Evolutionary conservation across 2,113 vertebrate genomes (phyloP).

Genomic region (Notothenia coriiceps): DNA sequence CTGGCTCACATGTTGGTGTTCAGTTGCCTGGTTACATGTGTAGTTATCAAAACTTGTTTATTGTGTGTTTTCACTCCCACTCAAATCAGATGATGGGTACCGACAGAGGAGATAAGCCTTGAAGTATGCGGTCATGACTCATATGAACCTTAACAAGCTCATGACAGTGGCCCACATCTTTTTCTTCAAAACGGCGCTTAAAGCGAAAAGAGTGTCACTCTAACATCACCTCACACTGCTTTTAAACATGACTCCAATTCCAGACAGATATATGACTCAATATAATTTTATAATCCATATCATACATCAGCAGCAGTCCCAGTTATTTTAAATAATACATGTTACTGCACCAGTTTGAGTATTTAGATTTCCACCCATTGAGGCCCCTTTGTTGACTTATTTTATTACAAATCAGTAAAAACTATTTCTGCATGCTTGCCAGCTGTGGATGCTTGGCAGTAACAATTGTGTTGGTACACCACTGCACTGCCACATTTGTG

Average conservation of each 20-base stretch:
- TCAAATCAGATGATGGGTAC: conserved; percentile 21
- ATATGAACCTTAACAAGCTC: conserved; percentile 24
- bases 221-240: neutral
- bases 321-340: neutral
- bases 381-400: conserved; percentile 26
- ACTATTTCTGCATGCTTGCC: conserved; percentile 20
- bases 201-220: neutral
- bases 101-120: conserved; percentile 15
- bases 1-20: conserved; percentile 38
- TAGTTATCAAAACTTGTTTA: conserved; percentile 50
- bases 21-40: conserved; percentile 72
- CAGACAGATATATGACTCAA: neutral
- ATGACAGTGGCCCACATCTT: neutral
- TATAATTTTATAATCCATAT: neutral
- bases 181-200: conserved; percentile 5
- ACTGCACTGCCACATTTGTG: neutral
- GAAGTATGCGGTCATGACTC: conserved; percentile 17
- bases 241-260: neutral
- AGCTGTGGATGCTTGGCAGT: conserved; percentile 25
- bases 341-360: neutral
- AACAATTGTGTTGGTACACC: neutral
- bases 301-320: conserved; percentile 2
- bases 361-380: conserved; percentile 18
- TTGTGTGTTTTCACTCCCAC: conserved; percentile 48
- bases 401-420: conserved; percentile 45